phyloP scores from a whole-genome alignment of 2,113 vertebrate genomes.

The Andinoacara biseriatus region DNA sequence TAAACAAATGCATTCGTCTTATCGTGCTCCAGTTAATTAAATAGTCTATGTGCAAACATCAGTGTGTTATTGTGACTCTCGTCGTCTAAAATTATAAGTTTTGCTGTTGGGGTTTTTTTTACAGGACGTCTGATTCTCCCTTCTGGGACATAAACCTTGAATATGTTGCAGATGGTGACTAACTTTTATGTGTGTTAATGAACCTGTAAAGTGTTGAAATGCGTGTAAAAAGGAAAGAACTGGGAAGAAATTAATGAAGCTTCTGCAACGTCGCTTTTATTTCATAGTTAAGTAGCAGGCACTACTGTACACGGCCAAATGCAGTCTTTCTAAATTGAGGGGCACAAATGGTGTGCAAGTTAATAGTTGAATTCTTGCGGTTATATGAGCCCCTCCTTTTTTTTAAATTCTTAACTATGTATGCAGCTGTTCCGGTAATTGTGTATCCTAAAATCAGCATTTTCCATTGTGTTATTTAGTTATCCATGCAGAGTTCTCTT shows the following conservation, averaged over 20 bases:
- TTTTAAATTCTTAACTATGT: not conserved
- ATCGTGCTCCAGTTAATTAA: not conserved
- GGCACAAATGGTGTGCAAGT: not conserved
- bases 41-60: conserved; percentile 3
- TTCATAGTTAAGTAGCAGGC: not conserved
- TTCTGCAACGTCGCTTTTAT: not conserved
- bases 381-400: not conserved
- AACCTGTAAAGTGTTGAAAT: conserved; percentile 23
- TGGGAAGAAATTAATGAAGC: conserved; percentile 4
- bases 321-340: not conserved
- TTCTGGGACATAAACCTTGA: conserved; percentile 35
- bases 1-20: not conserved
- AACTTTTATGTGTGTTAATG: conserved; percentile 37
- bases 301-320: not conserved
- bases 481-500: not conserved
- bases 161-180: conserved; percentile 50
- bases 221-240: conserved; percentile 4
- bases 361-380: not conserved
- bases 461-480: conserved; percentile 28
- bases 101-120: conserved; percentile 36
- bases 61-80: conserved; percentile 44
- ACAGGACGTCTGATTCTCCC: conserved; percentile 45
- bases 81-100: conserved; percentile 35
- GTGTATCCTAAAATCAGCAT: not conserved
- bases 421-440: not conserved